Conservation (phyloP, 2,113 vertebrate genomes). For the Onychostoma macrolepis region DNA sequence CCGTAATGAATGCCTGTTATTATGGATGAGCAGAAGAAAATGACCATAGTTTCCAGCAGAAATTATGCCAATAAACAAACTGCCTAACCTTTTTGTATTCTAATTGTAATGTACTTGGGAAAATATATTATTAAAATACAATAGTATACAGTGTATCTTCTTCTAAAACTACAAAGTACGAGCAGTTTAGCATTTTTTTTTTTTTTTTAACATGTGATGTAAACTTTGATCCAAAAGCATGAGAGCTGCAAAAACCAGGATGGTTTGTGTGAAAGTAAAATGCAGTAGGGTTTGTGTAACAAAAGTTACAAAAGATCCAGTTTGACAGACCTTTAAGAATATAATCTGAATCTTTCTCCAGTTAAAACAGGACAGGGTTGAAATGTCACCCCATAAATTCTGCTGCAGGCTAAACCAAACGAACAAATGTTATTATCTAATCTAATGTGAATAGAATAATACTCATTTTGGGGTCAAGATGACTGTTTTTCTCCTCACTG, state of each 20-base stretch:
- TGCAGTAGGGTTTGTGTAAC: not conserved
- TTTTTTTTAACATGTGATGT: not conserved
- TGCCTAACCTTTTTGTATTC: not conserved
- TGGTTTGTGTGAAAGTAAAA: not conserved
- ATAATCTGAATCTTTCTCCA: not conserved
- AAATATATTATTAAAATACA: constrained; percentile 2
- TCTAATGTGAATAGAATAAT: not conserved
- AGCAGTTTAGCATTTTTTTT: not conserved
- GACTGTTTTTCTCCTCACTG: not conserved
- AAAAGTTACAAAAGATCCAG: not conserved
- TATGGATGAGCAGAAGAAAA: constrained; percentile 11
- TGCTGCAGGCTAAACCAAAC: not conserved
- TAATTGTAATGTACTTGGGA: not conserved
- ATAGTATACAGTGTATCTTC: not conserved
- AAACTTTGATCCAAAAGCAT: not conserved
- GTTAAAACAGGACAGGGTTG: not conserved
- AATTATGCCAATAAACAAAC: not conserved
- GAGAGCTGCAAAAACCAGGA: not conserved
- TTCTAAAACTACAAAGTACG: not conserved
- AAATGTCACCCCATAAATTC: not conserved
- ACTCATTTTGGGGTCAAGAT: not conserved
- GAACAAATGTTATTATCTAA: not conserved
- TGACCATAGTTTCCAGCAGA: constrained; percentile 2
- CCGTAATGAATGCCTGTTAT: constrained; percentile 20
- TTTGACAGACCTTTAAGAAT: not conserved